Base-by-base conservation (phyloP, 2,888 invertebrate species). In the Cryptus viduatorius region DNA sequence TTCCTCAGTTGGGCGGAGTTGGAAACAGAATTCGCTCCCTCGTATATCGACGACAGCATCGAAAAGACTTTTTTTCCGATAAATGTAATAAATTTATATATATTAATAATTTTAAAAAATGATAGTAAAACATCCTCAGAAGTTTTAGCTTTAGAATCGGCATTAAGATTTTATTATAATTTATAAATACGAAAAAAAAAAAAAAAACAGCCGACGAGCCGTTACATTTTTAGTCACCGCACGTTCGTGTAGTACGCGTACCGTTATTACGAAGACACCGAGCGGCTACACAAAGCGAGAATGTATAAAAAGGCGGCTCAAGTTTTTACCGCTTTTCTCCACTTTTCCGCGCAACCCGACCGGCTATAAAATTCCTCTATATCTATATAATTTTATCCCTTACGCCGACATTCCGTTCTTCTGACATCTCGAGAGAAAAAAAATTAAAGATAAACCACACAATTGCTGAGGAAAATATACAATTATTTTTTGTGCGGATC, bases 211-310 rank as follows among this genome's bases (percentile, higher is more conserved):
- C 56, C 37, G 79, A n/a, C 64, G 53, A 46, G 78, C 75, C 69
- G 82, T 79, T 84, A 82, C 50, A 79, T 82, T 82, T 84, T 84
- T 79, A 56, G 56, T 75, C 82, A 59, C n/a, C 69, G 64, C 78
- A 65, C 68, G 73, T 75, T 44, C 64, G 75, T 65, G 82, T 67
- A 65, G 19, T 50, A 65, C 59, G 31, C 67, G 75, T 76, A 84
- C 82, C 79, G 82, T 82, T 82, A 84, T 48, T 77, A 67, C 77
- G 72, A 79, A 56, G 65, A 37, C 37, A 8, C 68, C 65, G 48
- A 14, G 19, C 65, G 37, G 42, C 24, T 3, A 50, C 37, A 24
- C 24, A 10, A 59, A 56, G 46, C 24, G 4, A 46, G 12, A 61
- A 56, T 56, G 8, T 31, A 48, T 19, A 10, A 46, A 37, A 42